Evolutionary conservation across 2,797 vertebrate species (phyloP).

Genomic region (Pachyuromys duprasi): DNA sequence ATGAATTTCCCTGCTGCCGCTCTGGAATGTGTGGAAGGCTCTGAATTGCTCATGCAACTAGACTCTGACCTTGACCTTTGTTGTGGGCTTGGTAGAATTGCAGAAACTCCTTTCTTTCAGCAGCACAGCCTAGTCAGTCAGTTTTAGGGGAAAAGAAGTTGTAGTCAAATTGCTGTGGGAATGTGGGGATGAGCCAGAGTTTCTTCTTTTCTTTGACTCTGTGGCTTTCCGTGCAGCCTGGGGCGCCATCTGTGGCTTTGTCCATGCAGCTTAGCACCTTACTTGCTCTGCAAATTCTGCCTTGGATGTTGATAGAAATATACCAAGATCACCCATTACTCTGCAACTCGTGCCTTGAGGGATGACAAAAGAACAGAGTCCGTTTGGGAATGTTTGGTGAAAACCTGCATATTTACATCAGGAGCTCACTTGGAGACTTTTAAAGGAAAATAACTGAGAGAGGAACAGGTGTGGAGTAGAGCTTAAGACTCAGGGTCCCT

Average conservation of each 20-base stretch:
- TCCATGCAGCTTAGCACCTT: neutral
- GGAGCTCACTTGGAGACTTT: neutral
- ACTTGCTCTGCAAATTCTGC: neutral
- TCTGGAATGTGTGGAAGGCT: neutral
- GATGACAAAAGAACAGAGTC: neutral
- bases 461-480: neutral
- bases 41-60: neutral
- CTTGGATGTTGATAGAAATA: neutral
- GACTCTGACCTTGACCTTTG: neutral
- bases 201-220: neutral
- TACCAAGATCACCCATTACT: neutral
- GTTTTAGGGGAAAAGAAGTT: too few species aligned
- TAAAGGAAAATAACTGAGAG: neutral
- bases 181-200: neutral
- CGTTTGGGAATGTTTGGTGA: slow-evolving; percentile 3
- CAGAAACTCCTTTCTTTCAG: neutral
- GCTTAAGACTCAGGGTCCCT: neutral
- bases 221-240: neutral
- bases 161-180: neutral
- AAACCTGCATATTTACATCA: neutral
- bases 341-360: neutral
- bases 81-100: neutral
- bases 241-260: rapidly evolving
- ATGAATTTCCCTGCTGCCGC: slow-evolving; percentile 32
- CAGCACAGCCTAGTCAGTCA: neutral